Evolutionary conservation across 2,797 vertebrate genomes (phyloP).

Genomic region (Lerista edwardsae): DNA sequence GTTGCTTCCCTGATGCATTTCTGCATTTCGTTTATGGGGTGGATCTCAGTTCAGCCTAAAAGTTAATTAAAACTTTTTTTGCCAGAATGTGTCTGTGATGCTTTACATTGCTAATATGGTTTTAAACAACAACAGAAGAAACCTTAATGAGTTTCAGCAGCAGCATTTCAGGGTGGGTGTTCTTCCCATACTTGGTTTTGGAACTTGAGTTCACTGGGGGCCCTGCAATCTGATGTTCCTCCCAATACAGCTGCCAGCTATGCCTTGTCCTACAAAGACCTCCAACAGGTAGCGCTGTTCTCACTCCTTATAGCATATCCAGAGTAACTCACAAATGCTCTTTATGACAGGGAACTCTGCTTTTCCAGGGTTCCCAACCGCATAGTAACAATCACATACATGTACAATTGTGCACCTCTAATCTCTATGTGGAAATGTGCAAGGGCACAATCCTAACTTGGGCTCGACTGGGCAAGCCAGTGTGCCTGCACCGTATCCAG

Average conservation of each 20-base stretch:
- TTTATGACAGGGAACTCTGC: too few species aligned
- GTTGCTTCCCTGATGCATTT: neutral
- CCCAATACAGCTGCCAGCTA: neutral
- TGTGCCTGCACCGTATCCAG: too few species aligned
- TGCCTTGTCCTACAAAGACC: neutral
- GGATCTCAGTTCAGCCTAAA: neutral
- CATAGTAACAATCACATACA: too few species aligned
- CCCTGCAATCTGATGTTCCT: neutral
- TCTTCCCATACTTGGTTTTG: neutral
- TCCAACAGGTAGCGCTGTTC: neutral
- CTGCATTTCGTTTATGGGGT: neutral
- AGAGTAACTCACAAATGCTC: too few species aligned
- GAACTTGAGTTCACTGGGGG: neutral
- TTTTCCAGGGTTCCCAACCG: too few species aligned
- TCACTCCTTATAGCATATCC: too few species aligned
- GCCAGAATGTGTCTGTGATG: neutral
- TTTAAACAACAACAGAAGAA: neutral
- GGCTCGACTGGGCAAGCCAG: too few species aligned
- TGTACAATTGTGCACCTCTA: too few species aligned
- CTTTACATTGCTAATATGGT: neutral
- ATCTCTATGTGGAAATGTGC: too few species aligned
- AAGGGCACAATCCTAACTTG: too few species aligned
- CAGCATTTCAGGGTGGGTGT: constrained; percentile 4
- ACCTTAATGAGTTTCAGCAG: neutral
- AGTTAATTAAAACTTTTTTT: neutral